Evolutionary conservation across 2,113 vertebrate genomes (phyloP), one percentile per base, ranked within the genome.

Genomic region (Trinectes maculatus): DNA sequence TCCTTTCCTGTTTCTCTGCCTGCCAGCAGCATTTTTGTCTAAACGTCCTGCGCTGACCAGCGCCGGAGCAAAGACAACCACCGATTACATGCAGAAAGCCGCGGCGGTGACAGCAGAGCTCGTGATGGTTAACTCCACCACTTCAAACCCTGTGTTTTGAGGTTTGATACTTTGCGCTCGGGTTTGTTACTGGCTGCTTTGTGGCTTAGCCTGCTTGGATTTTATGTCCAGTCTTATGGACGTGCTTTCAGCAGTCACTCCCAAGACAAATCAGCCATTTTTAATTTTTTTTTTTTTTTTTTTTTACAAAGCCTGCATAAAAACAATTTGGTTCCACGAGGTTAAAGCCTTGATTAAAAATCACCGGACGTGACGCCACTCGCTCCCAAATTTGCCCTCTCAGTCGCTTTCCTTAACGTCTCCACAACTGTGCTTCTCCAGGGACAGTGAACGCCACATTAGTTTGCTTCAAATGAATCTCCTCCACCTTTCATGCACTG

Each of bases 131-230:
- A 79, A 47, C 74, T 84, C n/a, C 61, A 49, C 53, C 52, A 47
- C 73, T 85, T 79, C 33, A 63, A 79, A 85, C 63, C 80, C 80
- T 82, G 80, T 86, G 80, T 86, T 87, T 89, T 71, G 84, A 74
- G 85, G 83, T 89, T 83, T 75, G 59, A 61, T 69, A 24, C 77
- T 64, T 65, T 77, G 71, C 49, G 60, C 70, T 79, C 9, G 26
- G 57, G 57, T 55, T 47, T 82, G 76, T 71, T 76, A 28, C 49
- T 59, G 47, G 51, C 47, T 19, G 69, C 77, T 79, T 60, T 80
- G 81, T 49, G 86, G 79, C 51, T 56, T 26, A 16, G 39, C 22
- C 55, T 64, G 71, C 62, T 78, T 76, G 72, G 60, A 42, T 79
- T 82, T 65, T 61, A n/a, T 75, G 66, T 79, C 76, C 61, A 34